phyloP scores from a whole-genome alignment of 2,888 invertebrate species.

The Homarus gammarus region DNA sequence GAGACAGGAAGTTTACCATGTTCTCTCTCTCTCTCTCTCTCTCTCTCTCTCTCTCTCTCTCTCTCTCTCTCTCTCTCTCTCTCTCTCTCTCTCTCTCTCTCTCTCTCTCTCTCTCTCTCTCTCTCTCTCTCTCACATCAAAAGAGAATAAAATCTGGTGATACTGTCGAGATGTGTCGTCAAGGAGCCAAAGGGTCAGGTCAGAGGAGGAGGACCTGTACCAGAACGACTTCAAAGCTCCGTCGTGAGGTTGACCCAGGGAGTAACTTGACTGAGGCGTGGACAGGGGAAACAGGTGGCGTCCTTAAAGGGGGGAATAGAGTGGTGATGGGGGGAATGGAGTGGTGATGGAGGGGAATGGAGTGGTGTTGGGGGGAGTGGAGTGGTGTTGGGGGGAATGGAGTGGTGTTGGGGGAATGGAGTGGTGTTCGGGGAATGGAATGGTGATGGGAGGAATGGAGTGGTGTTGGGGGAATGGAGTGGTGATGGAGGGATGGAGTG shows the following conservation, averaged over 20 bases:
- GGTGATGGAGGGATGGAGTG: not conserved
- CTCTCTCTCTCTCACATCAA: not conserved
- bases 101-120: not conserved
- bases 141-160: too few relatives aligned
- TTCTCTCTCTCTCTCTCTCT: constrained; percentile 21
- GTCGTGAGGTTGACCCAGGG: not conserved
- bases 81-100: not conserved
- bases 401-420: not conserved
- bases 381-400: not conserved
- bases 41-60: constrained; percentile 22
- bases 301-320: too few relatives aligned
- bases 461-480: not conserved
- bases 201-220: too few relatives aligned
- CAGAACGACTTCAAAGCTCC: not conserved
- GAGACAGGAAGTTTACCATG: not conserved
- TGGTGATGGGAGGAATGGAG: not conserved
- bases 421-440: not conserved
- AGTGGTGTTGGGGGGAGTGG: too few relatives aligned
- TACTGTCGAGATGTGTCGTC: too few relatives aligned
- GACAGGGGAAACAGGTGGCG: too few relatives aligned
- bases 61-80: constrained; percentile 11
- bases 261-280: too few relatives aligned
- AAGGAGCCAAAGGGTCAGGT: too few relatives aligned
- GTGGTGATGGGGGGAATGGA: too few relatives aligned
- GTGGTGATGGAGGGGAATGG: not conserved